Conservation (phyloP, 2,888 invertebrate genomes). For the Altica lythri region DNA sequence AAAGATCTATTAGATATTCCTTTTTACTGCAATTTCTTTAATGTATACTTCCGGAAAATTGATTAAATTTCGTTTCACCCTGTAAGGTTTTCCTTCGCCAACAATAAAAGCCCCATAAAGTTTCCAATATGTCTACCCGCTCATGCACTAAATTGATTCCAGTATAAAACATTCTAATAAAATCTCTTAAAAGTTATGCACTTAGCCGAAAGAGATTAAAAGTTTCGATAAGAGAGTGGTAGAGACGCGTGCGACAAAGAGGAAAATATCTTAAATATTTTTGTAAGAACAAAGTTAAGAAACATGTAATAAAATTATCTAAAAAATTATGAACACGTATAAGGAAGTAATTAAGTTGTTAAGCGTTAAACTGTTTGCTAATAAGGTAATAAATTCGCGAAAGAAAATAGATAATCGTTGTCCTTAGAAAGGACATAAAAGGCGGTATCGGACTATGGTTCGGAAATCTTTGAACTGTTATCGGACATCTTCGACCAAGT, state of each 20-base stretch:
- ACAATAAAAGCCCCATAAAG: conserved; percentile 37
- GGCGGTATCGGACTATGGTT: conserved; percentile 20
- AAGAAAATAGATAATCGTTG: conserved; percentile 23
- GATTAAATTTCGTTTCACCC: no score
- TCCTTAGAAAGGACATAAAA: conserved; percentile 29
- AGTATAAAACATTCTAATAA: conserved; percentile 46
- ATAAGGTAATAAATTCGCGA: conserved; percentile 35
- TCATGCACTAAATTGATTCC: conserved; percentile 47
- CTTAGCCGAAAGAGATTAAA: conserved; percentile 48
- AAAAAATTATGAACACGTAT: background rate
- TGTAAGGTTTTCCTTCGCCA: conserved; percentile 13
- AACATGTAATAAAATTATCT: background rate
- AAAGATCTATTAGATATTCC: no score
- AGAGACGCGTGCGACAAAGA: no score
- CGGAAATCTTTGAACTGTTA: conserved; percentile 34
- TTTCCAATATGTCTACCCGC: conserved; percentile 43
- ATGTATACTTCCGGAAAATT: no score
- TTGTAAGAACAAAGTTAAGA: background rate
- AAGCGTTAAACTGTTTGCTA: conserved; percentile 28
- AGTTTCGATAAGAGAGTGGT: conserved; percentile 41
- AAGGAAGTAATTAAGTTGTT: background rate
- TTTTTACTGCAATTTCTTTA: no score
- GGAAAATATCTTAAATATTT: no score
- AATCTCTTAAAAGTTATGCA: conserved; percentile 46
- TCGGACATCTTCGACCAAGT: conserved; percentile 52